Conservation (phyloP, 2,113 vertebrate species). For the Danionella cerebrum region DNA sequence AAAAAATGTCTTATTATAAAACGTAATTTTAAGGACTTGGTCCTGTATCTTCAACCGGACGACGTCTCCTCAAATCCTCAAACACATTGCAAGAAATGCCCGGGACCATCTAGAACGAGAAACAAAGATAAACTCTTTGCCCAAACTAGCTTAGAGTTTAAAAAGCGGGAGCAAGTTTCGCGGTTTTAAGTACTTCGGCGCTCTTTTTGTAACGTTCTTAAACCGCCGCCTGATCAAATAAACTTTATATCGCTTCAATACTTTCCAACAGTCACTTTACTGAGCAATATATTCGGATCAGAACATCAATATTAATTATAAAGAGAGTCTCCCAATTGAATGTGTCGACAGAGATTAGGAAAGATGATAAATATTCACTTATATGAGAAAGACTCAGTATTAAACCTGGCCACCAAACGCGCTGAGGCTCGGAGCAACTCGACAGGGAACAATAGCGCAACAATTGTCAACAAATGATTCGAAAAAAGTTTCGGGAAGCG, state of each 20-base stretch:
- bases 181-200: too few species aligned
- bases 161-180: not conserved
- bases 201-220: not conserved
- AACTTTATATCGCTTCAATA: not conserved
- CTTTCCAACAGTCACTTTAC: not conserved
- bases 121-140: not conserved
- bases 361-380: not conserved
- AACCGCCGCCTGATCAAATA: not conserved
- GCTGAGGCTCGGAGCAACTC: not conserved
- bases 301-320: too few species aligned
- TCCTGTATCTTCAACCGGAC: slow-evolving; percentile 32
- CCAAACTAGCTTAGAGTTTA: not conserved
- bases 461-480: not conserved
- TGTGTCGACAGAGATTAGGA: too few species aligned
- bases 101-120: slow-evolving; percentile 46
- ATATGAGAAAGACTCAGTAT: not conserved
- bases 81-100: slow-evolving; percentile 43
- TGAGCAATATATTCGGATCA: too few species aligned
- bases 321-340: too few species aligned
- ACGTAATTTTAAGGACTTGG: not conserved
- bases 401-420: not conserved
- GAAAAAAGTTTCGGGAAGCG: not conserved
- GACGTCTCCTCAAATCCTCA: slow-evolving; percentile 40
- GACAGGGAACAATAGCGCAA: slow-evolving; percentile 6
- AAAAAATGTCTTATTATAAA: slow-evolving; percentile 11